These are phyloP conservation scores for Phalloptychus januarius DNA, from an alignment of 2,797 vertebrate genomes.

Conservation along the genomic window DNA sequence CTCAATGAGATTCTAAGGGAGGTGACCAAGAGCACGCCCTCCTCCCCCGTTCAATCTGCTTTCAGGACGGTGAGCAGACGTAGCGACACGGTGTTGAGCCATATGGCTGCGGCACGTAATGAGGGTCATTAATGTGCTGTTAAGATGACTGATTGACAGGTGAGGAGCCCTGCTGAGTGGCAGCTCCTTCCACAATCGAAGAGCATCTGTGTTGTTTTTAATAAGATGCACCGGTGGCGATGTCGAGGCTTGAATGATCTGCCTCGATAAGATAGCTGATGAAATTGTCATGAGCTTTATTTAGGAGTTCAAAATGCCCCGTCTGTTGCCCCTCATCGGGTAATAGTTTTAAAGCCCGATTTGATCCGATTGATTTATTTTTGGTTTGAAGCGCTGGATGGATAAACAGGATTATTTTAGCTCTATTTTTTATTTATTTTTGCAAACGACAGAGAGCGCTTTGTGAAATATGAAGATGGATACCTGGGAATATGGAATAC, in stretches of 20 bases:
- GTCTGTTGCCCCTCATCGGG: neutral
- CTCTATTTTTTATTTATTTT: constrained; percentile 20
- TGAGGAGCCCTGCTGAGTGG: constrained; percentile 55
- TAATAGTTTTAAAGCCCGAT: constrained; percentile 57
- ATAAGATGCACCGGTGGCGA: constrained; percentile 30
- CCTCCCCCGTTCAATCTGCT: constrained; percentile 72
- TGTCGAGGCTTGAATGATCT: constrained; percentile 54
- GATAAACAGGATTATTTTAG: constrained; percentile 65
- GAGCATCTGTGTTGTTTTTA: constrained; percentile 27
- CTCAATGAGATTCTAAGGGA: constrained; percentile 55
- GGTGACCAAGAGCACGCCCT: constrained; percentile 67
- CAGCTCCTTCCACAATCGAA: constrained; percentile 52
- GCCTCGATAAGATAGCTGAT: constrained; percentile 22
- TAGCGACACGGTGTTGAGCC: constrained; percentile 19
- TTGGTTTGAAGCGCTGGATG: constrained; percentile 65
- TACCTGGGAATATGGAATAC: constrained; percentile 31
- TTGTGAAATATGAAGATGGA: constrained; percentile 24
- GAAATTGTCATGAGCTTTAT: constrained; percentile 54
- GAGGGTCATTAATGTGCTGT: constrained; percentile 70
- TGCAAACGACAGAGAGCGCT: constrained; percentile 19
- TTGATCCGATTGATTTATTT: constrained; percentile 48
- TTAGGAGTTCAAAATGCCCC: constrained; percentile 55
- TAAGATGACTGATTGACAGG: constrained; percentile 70
- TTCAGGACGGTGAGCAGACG: constrained; percentile 40
- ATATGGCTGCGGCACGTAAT: constrained; percentile 68